phyloP scores from a whole-genome alignment of 2,888 invertebrate genomes.

The Cheilosia soror region DNA sequence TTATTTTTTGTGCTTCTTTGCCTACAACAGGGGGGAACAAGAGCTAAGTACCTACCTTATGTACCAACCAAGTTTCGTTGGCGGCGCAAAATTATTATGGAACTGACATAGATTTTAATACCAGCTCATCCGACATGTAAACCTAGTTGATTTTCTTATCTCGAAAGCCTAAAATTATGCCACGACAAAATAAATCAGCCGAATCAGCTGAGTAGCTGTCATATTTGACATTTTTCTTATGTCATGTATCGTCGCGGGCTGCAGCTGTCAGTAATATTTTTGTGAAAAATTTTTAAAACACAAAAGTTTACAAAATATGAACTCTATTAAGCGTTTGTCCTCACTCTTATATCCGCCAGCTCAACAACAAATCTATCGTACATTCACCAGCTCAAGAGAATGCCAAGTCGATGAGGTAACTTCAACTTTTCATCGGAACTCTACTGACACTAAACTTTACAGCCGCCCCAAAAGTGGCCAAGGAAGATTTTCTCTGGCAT shows the following conservation, averaged over 20 bases:
- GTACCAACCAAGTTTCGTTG: no score
- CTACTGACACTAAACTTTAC: not conserved
- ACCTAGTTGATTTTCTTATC: not conserved
- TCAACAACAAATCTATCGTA: constrained; percentile 17
- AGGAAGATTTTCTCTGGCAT: constrained; percentile 94
- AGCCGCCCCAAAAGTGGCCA: constrained; percentile 83
- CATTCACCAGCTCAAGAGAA: constrained; percentile 26
- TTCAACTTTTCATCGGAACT: not conserved
- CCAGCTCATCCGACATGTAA: not conserved
- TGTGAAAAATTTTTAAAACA: no score
- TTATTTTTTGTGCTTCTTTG: no score
- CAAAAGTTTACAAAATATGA: constrained; percentile 22
- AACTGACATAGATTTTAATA: not conserved
- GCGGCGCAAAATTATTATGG: not conserved
- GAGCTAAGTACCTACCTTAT: no score
- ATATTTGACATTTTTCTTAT: not conserved
- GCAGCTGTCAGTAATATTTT: not conserved
- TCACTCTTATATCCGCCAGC: not conserved
- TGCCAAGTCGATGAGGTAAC: constrained; percentile 57
- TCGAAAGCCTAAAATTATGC: not conserved
- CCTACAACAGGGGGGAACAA: no score
- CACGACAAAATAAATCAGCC: not conserved
- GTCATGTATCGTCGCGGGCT: not conserved
- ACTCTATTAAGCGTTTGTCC: constrained; percentile 21
- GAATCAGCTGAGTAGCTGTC: not conserved